phyloP scores from a whole-genome alignment of 1,140 invertebrate species.

The Liolophura sinensis region DNA sequence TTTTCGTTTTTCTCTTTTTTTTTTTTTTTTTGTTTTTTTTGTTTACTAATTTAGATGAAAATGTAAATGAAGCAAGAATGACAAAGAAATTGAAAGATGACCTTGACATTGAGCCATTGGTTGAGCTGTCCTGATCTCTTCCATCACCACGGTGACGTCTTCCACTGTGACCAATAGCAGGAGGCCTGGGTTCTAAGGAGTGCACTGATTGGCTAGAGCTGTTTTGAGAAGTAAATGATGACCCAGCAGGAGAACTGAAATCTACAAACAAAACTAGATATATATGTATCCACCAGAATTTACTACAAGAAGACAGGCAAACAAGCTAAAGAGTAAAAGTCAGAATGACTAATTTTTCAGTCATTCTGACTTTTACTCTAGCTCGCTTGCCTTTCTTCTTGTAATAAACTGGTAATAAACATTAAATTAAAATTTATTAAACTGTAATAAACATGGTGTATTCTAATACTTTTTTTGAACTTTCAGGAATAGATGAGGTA shows the following conservation, averaged over 20 bases:
- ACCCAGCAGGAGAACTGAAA: slow-evolving; percentile 31
- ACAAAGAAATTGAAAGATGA: background rate
- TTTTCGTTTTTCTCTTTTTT: no score
- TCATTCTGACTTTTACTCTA: no score
- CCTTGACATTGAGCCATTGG: background rate
- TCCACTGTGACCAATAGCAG: slow-evolving; percentile 45
- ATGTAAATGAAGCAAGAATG: slow-evolving; percentile 7
- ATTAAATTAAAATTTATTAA: no score
- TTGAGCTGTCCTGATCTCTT: slow-evolving; percentile 47
- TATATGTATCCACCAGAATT: background rate
- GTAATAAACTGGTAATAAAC: no score
- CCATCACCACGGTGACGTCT: slow-evolving; percentile 51
- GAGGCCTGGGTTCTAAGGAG: slow-evolving; percentile 33
- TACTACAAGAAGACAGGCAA: no score
- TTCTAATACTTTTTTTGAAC: no score
- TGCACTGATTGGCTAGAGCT: slow-evolving; percentile 27
- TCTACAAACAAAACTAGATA: slow-evolving; percentile 31
- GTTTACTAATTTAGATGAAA: no score
- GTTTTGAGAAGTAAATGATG: slow-evolving; percentile 35
- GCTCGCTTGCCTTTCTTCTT: no score
- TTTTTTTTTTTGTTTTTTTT: no score
- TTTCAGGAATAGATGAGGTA: no score
- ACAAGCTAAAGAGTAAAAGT: background rate
- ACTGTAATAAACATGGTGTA: no score
- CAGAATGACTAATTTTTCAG: no score